Conservation (phyloP, 2,797 vertebrate genomes). For the Trachops cirrhosus region DNA sequence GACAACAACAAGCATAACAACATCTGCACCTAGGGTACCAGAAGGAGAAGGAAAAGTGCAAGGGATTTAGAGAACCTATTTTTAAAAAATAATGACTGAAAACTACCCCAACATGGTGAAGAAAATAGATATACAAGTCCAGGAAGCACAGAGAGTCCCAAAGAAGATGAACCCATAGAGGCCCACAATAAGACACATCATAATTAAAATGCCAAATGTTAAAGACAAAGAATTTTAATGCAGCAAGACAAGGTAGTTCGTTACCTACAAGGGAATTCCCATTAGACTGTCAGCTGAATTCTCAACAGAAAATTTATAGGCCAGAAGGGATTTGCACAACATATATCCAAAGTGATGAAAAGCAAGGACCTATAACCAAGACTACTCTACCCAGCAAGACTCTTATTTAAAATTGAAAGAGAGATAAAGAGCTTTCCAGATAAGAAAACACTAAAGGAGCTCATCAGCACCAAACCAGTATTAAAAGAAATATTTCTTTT, state of each 20-base stretch:
- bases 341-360: not conserved
- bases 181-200: not conserved
- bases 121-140: not conserved
- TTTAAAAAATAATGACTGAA: not conserved
- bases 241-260: not conserved
- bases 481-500: not conserved
- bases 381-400: not conserved
- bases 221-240: not conserved
- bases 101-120: not conserved
- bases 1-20: not conserved
- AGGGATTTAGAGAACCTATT: not conserved
- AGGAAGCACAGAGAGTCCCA: not conserved
- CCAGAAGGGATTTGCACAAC: not conserved
- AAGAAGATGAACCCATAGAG: not conserved
- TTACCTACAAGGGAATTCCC: not conserved
- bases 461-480: not conserved
- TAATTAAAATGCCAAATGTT: not conserved
- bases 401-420: not conserved
- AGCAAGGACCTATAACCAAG: not conserved
- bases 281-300: not conserved
- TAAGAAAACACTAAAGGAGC: not conserved
- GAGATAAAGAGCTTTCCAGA: not conserved
- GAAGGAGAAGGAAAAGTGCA: not conserved
- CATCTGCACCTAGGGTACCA: not conserved
- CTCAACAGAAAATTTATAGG: not conserved